These are phyloP conservation scores for Hirudinaria manillensis DNA, from an alignment of 2,888 invertebrate species.

Conservation along the genomic window DNA sequence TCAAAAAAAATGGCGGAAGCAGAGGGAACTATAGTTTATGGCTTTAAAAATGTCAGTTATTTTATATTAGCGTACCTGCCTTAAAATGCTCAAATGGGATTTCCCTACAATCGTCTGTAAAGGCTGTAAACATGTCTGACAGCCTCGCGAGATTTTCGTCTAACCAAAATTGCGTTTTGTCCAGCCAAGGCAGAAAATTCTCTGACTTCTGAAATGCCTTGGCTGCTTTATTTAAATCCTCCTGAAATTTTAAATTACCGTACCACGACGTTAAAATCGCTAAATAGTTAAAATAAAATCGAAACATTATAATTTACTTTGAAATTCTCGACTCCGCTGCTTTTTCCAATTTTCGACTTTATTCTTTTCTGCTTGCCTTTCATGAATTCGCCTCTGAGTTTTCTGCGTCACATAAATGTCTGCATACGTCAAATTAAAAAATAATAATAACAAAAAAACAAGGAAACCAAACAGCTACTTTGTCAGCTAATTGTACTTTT, in stretches of 20 bases:
- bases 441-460: conserved; percentile 6
- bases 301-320: no score
- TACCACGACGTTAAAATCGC: no score
- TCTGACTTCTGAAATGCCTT: conserved; percentile 11
- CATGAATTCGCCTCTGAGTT: no score
- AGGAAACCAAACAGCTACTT: neutral
- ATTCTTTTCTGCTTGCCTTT: conserved; percentile 1
- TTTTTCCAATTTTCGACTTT: neutral
- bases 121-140: neutral
- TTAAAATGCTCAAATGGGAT: neutral
- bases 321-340: no score
- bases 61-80: neutral
- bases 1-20: neutral
- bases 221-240: conserved; percentile 14
- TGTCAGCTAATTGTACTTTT: no score
- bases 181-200: neutral
- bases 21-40: neutral
- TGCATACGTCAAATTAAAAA: neutral
- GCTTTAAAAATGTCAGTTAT: neutral
- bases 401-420: conserved; percentile 5
- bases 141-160: neutral
- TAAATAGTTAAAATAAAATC: no score
- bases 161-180: neutral
- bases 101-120: neutral
- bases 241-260: neutral